A percentile compares a stretch with the other conserved stretches of the same genome.
phyloP scores from a whole-genome alignment of 2,888 invertebrate species.

The Netelia fuscicornis region DNA sequence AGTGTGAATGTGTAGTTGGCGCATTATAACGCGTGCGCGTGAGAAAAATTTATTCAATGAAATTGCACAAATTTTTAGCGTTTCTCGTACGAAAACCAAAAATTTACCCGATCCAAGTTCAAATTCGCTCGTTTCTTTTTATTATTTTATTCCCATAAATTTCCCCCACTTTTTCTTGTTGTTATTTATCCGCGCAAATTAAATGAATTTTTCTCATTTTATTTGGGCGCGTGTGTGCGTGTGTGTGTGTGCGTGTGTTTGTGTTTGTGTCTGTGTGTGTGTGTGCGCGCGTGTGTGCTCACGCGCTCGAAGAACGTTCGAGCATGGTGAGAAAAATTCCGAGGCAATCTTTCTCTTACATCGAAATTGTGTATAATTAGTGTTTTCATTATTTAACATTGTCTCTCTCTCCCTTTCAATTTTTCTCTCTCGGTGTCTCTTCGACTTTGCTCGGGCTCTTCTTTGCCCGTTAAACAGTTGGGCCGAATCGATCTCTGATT shows the following conservation, averaged over 20 bases:
- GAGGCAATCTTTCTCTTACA: conserved; percentile 22
- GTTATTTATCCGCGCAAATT: neutral
- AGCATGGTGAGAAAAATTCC: conserved; percentile 28
- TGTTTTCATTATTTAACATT: conserved; percentile 16
- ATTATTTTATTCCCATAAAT: no score
- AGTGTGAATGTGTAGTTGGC: neutral
- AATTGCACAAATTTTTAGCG: neutral
- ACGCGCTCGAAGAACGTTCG: conserved; percentile 26
- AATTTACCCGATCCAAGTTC: neutral
- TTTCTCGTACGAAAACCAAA: neutral
- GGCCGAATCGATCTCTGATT: conserved; percentile 34
- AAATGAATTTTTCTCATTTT: conserved; percentile 9
- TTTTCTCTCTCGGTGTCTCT: conserved; percentile 70
- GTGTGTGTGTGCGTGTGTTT: conserved; percentile 14
- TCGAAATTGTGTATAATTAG: conserved; percentile 20
- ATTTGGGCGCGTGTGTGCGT: neutral
- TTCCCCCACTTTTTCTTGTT: no score
- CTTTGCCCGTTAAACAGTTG: conserved; percentile 82
- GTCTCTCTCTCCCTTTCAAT: conserved; percentile 25
- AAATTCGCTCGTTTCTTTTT: no score
- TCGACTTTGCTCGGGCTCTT: conserved; percentile 77
- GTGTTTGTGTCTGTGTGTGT: neutral
- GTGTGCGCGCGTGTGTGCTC: neutral
- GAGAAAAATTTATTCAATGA: neutral
- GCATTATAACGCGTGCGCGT: neutral